These are phyloP conservation scores for Tiaroga cobitis DNA, from an alignment of 2,797 vertebrate species.

Conservation along the genomic window DNA sequence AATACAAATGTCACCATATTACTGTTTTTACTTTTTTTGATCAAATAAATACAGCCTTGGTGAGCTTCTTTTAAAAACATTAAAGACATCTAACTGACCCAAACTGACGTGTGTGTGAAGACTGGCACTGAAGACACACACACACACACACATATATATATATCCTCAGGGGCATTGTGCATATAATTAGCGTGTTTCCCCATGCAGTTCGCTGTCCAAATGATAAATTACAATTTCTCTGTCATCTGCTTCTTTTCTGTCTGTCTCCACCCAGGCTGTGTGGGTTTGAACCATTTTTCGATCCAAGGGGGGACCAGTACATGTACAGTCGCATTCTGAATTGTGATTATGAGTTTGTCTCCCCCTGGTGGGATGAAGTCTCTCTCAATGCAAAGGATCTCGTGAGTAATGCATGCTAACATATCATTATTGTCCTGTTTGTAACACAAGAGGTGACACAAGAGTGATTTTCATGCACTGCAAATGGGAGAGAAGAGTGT, in stretches of 20 bases:
- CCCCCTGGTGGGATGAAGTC: constrained; percentile 89
- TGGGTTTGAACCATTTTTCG: constrained; percentile 90
- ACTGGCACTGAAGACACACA: background rate
- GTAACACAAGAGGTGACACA: background rate
- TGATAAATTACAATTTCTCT: constrained; percentile 43
- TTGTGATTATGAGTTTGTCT: constrained; percentile 89
- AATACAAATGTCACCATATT: background rate
- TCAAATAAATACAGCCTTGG: no score
- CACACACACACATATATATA: no score
- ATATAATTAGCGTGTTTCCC: background rate
- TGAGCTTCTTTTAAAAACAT: background rate
- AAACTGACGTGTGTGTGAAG: background rate
- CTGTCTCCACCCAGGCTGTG: constrained; percentile 78
- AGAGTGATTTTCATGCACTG: background rate
- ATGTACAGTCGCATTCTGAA: constrained; percentile 89
- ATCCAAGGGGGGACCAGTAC: constrained; percentile 86
- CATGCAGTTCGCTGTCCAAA: background rate
- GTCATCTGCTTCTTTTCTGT: constrained; percentile 29
- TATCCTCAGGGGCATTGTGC: background rate
- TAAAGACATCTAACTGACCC: background rate
- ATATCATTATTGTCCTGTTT: background rate
- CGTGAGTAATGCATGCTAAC: constrained; percentile 73
- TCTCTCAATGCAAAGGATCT: constrained; percentile 91
- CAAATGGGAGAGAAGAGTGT: background rate
- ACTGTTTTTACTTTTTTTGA: no score